phyloP scores from a whole-genome alignment of 2,113 vertebrate genomes.

The Hypomesus transpacificus region DNA sequence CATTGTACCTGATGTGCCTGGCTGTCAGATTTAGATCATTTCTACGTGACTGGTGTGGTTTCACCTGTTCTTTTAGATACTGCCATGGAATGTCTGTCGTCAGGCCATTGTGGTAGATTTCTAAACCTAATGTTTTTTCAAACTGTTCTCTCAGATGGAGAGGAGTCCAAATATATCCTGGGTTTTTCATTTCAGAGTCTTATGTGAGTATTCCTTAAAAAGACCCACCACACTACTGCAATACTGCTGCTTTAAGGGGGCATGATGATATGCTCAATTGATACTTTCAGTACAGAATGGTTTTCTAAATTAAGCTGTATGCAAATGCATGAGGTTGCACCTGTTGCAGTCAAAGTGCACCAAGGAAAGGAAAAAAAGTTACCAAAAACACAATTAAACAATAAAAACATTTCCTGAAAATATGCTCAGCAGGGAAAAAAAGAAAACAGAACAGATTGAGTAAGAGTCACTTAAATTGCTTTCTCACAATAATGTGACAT shows the following conservation, averaged over 20 bases:
- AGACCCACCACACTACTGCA: background rate
- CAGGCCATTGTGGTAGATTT: too few relatives aligned
- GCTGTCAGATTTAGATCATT: too few relatives aligned
- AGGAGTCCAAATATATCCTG: slow-evolving; percentile 97
- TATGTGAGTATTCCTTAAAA: slow-evolving; percentile 79
- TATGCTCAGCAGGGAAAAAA: too few relatives aligned
- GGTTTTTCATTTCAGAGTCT: slow-evolving; percentile 91
- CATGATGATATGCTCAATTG: background rate
- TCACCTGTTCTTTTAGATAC: too few relatives aligned
- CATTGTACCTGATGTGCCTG: too few relatives aligned
- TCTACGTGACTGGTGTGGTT: too few relatives aligned
- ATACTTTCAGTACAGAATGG: slow-evolving; percentile 1
- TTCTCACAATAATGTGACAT: too few relatives aligned
- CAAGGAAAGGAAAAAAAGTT: background rate
- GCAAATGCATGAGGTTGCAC: slow-evolving; percentile 28
- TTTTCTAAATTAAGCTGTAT: slow-evolving; percentile 28
- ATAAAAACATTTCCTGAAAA: too few relatives aligned
- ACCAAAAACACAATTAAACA: background rate
- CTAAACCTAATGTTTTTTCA: background rate
- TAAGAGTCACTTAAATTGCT: too few relatives aligned
- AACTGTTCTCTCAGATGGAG: slow-evolving; percentile 82
- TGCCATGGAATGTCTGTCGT: too few relatives aligned
- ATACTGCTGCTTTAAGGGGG: background rate
- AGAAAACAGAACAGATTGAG: too few relatives aligned
- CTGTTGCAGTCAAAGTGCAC: slow-evolving; percentile 21